Evolutionary conservation across 2,797 vertebrate species (phyloP).

Genomic region (Halcyon leucocephala): DNA sequence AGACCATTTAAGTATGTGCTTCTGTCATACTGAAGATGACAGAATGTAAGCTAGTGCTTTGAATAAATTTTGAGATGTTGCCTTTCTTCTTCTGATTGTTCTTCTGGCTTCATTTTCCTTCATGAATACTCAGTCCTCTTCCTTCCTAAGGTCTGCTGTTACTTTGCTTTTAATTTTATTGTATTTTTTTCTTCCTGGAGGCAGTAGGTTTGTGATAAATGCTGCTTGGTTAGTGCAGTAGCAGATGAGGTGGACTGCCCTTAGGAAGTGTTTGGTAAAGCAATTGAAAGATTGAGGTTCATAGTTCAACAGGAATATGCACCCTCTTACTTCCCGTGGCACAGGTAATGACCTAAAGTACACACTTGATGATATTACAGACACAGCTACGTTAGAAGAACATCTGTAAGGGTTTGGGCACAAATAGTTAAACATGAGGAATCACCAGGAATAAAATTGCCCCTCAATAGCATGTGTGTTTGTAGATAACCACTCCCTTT

Average conservation of each 20-base stretch:
- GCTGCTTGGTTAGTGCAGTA: background rate
- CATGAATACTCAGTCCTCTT: background rate
- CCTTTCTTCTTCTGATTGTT: background rate
- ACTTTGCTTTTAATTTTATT: background rate
- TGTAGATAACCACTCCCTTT: background rate
- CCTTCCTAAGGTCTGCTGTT: background rate
- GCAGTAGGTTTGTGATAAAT: background rate
- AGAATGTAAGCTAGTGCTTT: background rate
- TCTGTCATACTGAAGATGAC: background rate
- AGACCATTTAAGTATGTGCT: background rate
- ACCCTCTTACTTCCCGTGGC: background rate
- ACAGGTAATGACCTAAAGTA: background rate
- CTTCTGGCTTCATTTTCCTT: background rate
- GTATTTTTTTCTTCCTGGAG: too few species aligned
- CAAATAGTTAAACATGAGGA: background rate
- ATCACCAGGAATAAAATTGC: background rate
- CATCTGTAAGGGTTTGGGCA: background rate
- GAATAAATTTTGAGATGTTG: background rate
- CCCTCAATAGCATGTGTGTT: background rate
- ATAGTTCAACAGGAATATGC: background rate
- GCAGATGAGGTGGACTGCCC: background rate
- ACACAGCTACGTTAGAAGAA: background rate
- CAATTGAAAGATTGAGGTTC: background rate
- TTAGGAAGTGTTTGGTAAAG: background rate
- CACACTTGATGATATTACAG: background rate